Evolutionary conservation across 1,140 invertebrate species (phyloP).

Genomic region (Aphelinus certus): DNA sequence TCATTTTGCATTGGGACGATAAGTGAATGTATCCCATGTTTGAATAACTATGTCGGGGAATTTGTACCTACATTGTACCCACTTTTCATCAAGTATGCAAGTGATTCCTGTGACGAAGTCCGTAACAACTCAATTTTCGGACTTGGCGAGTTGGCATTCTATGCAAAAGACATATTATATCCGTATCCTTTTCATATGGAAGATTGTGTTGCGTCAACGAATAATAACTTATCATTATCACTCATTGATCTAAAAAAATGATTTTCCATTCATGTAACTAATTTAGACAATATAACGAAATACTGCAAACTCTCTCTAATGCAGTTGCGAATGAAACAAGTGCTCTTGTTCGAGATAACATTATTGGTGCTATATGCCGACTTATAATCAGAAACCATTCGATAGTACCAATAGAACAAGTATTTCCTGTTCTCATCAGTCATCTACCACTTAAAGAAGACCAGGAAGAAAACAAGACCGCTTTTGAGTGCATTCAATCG

Average conservation of each 20-base stretch:
- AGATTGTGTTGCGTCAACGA: background rate
- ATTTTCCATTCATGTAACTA: conserved; percentile 18
- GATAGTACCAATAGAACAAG: conserved; percentile 74
- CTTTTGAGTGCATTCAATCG: conserved; percentile 73
- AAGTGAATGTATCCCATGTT: conserved; percentile 75
- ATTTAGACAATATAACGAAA: conserved; percentile 69
- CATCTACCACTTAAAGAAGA: conserved; percentile 80
- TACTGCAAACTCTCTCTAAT: conserved; percentile 74
- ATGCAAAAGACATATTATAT: conserved; percentile 71
- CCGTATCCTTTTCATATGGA: conserved; percentile 64
- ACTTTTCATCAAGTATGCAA: conserved; percentile 69
- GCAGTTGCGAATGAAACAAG: conserved; percentile 72
- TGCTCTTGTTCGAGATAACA: conserved; percentile 76
- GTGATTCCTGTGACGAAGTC: conserved; percentile 75
- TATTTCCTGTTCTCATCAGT: conserved; percentile 77
- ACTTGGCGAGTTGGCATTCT: conserved; percentile 76
- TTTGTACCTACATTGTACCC: conserved; percentile 73
- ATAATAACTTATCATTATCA: conserved; percentile 5
- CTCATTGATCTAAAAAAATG: conserved; percentile 13
- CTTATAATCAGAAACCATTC: conserved; percentile 74
- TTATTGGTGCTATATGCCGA: conserved; percentile 80
- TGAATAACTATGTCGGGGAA: conserved; percentile 67
- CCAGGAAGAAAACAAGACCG: conserved; percentile 77
- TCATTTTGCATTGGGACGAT: conserved; percentile 79
- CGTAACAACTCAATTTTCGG: conserved; percentile 82